Conservation (phyloP, 2,113 vertebrate species). For the Pedetes capensis region DNA sequence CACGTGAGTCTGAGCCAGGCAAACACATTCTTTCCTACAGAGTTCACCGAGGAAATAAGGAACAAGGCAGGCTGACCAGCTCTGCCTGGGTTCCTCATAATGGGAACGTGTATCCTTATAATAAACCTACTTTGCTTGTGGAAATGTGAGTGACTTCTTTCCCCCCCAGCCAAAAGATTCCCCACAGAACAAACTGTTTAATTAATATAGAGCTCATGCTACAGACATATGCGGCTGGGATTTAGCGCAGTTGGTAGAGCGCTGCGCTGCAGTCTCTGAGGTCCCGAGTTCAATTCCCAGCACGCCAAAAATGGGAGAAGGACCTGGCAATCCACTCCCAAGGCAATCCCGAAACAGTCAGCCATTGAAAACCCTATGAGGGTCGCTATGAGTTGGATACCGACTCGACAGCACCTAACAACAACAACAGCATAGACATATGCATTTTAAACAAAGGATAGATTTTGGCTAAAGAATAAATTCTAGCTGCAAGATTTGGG, state of each 20-base stretch:
- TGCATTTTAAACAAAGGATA: background rate
- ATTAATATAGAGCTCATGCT: background rate
- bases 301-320: no score
- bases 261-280: no score
- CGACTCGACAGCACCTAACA: no score
- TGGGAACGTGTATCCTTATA: no score
- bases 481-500: background rate
- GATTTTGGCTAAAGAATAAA: background rate
- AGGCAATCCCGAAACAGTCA: no score
- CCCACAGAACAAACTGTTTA: background rate
- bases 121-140: background rate
- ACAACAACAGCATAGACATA: no score
- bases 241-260: no score
- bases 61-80: background rate
- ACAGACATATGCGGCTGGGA: rapidly evolving
- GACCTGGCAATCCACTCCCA: no score
- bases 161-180: background rate
- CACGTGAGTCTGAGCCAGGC: background rate
- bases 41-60: background rate
- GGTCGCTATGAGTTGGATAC: no score
- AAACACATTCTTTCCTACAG: background rate
- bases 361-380: no score
- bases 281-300: no score
- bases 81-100: background rate
- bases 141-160: background rate